Percentiles rank a stretch among this genome's conserved stretches.
Conservation (phyloP, 2,113 vertebrate genomes). For the Deroptyus accipitrinus region DNA sequence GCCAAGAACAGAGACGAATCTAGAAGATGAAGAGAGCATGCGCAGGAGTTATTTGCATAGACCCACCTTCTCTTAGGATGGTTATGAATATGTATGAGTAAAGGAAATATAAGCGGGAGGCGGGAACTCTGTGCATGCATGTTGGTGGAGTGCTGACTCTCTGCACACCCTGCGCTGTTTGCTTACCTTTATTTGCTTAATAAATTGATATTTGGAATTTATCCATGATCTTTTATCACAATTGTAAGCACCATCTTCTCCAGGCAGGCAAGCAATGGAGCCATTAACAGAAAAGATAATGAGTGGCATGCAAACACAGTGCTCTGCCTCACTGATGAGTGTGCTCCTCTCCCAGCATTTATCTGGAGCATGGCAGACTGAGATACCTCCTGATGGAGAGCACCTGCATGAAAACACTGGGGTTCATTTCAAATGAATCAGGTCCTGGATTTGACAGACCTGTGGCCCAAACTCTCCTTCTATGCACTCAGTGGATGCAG, state of each 20-base stretch:
- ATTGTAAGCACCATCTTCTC: neutral
- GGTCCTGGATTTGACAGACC: neutral
- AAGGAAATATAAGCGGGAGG: too few species aligned
- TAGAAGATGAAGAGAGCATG: too few species aligned
- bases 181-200: too few species aligned
- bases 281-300: constrained; percentile 19
- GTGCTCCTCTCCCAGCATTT: neutral
- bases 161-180: too few species aligned
- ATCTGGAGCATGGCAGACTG: constrained; percentile 26
- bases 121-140: too few species aligned
- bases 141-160: too few species aligned
- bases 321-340: neutral
- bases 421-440: neutral
- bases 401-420: neutral
- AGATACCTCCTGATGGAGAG: constrained; percentile 32
- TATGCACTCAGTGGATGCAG: neutral
- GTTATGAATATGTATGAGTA: too few species aligned
- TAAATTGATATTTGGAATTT: too few species aligned
- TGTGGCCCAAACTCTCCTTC: neutral
- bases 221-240: too few species aligned
- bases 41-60: too few species aligned
- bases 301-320: rapidly evolving
- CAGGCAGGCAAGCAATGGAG: neutral
- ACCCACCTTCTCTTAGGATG: too few species aligned
- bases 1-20: too few species aligned